A percentile compares a stretch with the other conserved stretches of the same genome.
Evolutionary conservation across 1,140 invertebrate genomes (phyloP).

Genomic region (Artemia franciscana): DNA sequence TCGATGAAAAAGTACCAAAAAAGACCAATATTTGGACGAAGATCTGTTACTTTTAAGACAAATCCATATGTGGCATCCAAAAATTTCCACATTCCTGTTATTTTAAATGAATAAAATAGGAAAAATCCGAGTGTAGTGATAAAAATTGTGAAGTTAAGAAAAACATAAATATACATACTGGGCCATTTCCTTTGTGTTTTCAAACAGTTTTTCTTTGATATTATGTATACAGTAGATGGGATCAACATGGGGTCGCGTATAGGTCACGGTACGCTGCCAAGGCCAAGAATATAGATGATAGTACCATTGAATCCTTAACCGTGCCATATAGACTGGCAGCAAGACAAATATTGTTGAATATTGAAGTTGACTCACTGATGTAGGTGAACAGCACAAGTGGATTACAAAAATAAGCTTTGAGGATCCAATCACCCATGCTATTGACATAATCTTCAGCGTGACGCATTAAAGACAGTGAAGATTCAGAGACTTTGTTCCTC

Average conservation of each 20-base stretch:
- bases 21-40: slow-evolving; percentile 86
- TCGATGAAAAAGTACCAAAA: slow-evolving; percentile 99
- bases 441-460: not conserved
- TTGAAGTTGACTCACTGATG: not conserved
- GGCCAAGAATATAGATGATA: too few species aligned
- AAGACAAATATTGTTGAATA: not conserved
- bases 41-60: slow-evolving; percentile 51
- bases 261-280: too few species aligned
- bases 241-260: too few species aligned
- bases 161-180: too few species aligned
- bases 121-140: too few species aligned
- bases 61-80: not conserved
- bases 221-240: too few species aligned
- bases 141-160: too few species aligned
- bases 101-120: too few species aligned
- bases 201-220: too few species aligned
- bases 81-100: not conserved
- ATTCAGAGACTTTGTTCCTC: not conserved
- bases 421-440: not conserved
- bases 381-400: not conserved
- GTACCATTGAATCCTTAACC: not conserved
- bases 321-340: not conserved
- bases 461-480: not conserved
- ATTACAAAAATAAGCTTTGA: not conserved
- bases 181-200: too few species aligned